Conservation (phyloP, 2,113 vertebrate species). For the Xiphophorus hellerii region DNA sequence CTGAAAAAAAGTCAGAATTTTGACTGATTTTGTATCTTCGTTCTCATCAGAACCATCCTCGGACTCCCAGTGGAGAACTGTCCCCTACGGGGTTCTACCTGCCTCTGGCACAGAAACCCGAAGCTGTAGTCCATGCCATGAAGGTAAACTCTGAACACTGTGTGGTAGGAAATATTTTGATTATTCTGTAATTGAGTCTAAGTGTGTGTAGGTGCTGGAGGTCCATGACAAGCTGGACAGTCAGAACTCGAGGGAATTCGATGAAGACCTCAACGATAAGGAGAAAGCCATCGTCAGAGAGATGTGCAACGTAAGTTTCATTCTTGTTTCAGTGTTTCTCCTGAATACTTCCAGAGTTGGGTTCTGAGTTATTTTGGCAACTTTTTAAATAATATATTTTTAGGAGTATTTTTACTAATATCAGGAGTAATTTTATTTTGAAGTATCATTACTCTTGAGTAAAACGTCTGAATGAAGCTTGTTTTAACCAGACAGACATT, state of each 20-base stretch:
- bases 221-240: conserved; percentile 6
- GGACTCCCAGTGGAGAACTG: neutral
- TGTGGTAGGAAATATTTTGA: neutral
- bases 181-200: neutral
- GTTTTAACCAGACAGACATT: too few species aligned
- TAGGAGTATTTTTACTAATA: too few species aligned
- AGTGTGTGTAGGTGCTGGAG: conserved; percentile 18
- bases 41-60: neutral
- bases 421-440: too few species aligned
- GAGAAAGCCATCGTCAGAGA: conserved; percentile 23
- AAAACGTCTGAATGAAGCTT: too few species aligned
- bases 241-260: neutral
- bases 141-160: neutral
- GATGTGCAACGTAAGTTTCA: conserved; percentile 14
- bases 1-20: too few species aligned
- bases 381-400: too few species aligned
- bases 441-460: too few species aligned
- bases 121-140: conserved; percentile 14
- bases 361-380: too few species aligned
- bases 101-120: conserved; percentile 1
- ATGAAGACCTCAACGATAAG: conserved; percentile 13
- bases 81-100: neutral
- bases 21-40: neutral
- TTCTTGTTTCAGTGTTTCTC: too few species aligned
- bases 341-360: too few species aligned